A percentile compares a stretch with the other conserved stretches of the same genome.
Evolutionary conservation across 2,888 invertebrate species (phyloP).

Genomic region (Patella ulyssiponensis): DNA sequence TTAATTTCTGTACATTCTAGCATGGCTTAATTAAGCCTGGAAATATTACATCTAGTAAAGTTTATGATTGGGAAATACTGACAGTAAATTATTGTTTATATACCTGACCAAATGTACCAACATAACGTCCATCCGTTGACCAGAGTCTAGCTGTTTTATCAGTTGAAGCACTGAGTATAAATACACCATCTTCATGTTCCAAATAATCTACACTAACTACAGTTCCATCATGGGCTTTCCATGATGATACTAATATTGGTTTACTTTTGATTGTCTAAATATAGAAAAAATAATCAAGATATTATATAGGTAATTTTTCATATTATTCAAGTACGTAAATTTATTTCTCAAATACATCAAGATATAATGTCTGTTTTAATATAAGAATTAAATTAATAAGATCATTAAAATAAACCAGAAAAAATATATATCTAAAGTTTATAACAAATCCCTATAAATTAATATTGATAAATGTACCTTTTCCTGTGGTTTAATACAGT

Average conservation of each 20-base stretch:
- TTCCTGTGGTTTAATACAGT: conserved; percentile 55
- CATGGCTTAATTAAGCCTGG: too few relatives aligned
- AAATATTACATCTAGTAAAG: not conserved
- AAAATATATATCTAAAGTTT: too few relatives aligned
- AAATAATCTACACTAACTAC: conserved; percentile 69
- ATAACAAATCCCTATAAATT: too few relatives aligned
- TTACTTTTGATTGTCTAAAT: conserved; percentile 53
- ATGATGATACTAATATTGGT: conserved; percentile 54
- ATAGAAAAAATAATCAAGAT: not conserved
- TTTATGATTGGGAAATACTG: not conserved
- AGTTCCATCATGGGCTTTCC: conserved; percentile 68
- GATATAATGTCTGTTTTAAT: too few relatives aligned
- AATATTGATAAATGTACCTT: conserved; percentile 26
- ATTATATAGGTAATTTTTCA: not conserved
- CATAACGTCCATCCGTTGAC: conserved; percentile 63
- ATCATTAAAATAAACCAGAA: too few relatives aligned
- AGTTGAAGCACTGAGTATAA: conserved; percentile 67
- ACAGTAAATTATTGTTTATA: not conserved
- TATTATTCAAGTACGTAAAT: too few relatives aligned
- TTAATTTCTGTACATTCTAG: too few relatives aligned
- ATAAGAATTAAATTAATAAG: too few relatives aligned
- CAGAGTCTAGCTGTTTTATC: conserved; percentile 70
- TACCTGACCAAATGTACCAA: conserved; percentile 72
- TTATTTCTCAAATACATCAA: too few relatives aligned
- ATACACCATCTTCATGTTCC: conserved; percentile 58